Percentiles rank a stretch among this genome's conserved stretches.
Evolutionary conservation across 2,888 invertebrate genomes (phyloP).

Genomic region (Muscina levida): DNA sequence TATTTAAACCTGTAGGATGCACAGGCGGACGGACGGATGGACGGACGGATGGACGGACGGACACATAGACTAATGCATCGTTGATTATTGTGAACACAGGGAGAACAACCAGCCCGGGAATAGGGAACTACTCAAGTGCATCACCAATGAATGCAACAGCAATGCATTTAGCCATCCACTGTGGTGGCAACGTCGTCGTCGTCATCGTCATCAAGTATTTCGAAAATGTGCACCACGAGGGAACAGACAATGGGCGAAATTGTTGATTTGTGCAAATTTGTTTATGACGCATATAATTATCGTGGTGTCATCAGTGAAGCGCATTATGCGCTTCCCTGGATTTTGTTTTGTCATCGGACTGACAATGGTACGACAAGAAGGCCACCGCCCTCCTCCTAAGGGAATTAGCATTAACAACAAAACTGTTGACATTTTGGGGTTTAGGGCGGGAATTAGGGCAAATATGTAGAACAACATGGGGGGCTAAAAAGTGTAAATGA

Average conservation of each 20-base stretch:
- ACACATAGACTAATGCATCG: no score
- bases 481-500: not conserved
- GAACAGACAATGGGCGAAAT: not conserved
- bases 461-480: not conserved
- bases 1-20: slow-evolving; percentile 30
- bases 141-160: slow-evolving; percentile 46
- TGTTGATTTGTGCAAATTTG: slow-evolving; percentile 50
- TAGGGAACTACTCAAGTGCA: slow-evolving; percentile 19
- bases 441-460: slow-evolving; percentile 5
- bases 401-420: not conserved
- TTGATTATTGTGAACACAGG: no score
- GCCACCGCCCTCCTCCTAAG: slow-evolving; percentile 37
- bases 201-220: slow-evolving; percentile 32
- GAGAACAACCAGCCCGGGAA: slow-evolving; percentile 34
- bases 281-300: slow-evolving; percentile 58
- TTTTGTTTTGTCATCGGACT: not conserved
- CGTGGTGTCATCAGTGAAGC: slow-evolving; percentile 57
- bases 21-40: not conserved
- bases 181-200: not conserved
- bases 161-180: not conserved
- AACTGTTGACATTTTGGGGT: not conserved
- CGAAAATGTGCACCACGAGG: slow-evolving; percentile 38
- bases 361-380: slow-evolving; percentile 20
- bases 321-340: slow-evolving; percentile 32
- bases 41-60: slow-evolving; percentile 7